Conservation (phyloP, 92 coral and sea anemone species). For the Porites divaricata region DNA sequence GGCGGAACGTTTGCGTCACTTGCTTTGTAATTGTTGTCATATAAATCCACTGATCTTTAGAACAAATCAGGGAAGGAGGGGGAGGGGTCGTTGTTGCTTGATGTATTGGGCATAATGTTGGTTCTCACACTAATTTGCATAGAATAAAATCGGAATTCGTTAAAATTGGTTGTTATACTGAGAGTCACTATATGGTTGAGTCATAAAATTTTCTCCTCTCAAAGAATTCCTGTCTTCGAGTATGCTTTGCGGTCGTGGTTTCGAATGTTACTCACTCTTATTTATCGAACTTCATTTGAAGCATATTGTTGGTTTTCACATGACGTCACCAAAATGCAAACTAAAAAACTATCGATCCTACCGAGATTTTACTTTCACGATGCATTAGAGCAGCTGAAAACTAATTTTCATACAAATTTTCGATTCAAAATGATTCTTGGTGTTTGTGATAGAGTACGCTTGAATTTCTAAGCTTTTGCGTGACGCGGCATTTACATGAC, state of each 20-base stretch:
- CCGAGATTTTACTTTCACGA: no score
- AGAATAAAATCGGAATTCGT: slow-evolving; percentile 22
- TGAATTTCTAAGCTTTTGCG: no score
- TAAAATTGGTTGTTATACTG: slow-evolving; percentile 23
- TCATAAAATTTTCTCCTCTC: slow-evolving; percentile 24
- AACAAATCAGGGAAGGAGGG: slow-evolving; percentile 7
- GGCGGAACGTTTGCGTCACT: slow-evolving; percentile 23
- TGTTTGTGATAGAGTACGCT: no score
- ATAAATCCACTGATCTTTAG: slow-evolving; percentile 1
- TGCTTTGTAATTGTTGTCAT: slow-evolving; percentile 30
- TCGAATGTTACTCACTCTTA: slow-evolving; percentile 38
- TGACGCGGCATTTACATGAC: no score
- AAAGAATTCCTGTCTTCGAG: slow-evolving; percentile 6
- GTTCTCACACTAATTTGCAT: slow-evolving; percentile 22
- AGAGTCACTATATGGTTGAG: slow-evolving; percentile 16
- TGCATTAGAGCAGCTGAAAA: no score
- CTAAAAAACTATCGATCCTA: no score
- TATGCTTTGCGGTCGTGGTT: slow-evolving; percentile 22
- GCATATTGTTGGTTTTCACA: no score
- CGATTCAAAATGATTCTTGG: no score
- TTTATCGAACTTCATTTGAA: slow-evolving; percentile 25
- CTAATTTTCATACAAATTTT: no score
- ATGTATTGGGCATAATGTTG: no score
- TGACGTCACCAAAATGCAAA: no score
- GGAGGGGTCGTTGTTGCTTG: slow-evolving; percentile 13